These are phyloP conservation scores for Drosophila demipolita DNA, from an alignment of 2,888 invertebrate genomes.

Conservation along the genomic window DNA sequence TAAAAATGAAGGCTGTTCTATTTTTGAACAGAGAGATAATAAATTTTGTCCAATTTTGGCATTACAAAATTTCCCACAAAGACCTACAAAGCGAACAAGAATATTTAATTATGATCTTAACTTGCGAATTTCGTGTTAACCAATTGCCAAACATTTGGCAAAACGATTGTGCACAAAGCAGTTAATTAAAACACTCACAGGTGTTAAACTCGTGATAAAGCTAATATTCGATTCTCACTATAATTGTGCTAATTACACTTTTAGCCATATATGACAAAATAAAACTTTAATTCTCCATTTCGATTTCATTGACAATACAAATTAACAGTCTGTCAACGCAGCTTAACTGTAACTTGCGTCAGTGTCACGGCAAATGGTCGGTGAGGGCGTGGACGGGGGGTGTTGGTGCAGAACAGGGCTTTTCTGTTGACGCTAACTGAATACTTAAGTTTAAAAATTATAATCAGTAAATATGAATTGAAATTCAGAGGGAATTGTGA, in stretches of 20 bases:
- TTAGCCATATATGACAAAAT: conserved; percentile 16
- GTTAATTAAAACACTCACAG: conserved; percentile 46
- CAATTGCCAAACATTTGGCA: conserved; percentile 36
- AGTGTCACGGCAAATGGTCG: conserved; percentile 33
- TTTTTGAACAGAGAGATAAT: neutral
- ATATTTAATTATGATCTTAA: conserved; percentile 38
- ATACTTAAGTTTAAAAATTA: conserved; percentile 27
- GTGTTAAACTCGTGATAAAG: conserved; percentile 26
- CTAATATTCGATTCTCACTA: conserved; percentile 7
- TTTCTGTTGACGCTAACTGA: conserved; percentile 15
- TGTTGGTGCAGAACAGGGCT: conserved; percentile 9
- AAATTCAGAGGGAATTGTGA: neutral
- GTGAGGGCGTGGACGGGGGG: neutral
- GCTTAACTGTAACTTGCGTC: conserved; percentile 71
- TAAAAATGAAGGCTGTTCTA: neutral
- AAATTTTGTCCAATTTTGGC: neutral
- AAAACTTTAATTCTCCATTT: conserved; percentile 36
- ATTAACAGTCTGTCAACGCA: conserved; percentile 58
- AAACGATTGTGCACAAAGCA: conserved; percentile 34
- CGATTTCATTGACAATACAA: conserved; percentile 63
- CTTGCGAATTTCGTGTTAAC: conserved; percentile 31
- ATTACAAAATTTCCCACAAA: neutral
- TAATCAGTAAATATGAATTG: conserved; percentile 6
- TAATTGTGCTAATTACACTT: conserved; percentile 36
- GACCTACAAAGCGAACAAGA: conserved; percentile 13